These are phyloP conservation scores for Scleropages formosus DNA, from an alignment of 2,797 vertebrate species.

Conservation along the genomic window DNA sequence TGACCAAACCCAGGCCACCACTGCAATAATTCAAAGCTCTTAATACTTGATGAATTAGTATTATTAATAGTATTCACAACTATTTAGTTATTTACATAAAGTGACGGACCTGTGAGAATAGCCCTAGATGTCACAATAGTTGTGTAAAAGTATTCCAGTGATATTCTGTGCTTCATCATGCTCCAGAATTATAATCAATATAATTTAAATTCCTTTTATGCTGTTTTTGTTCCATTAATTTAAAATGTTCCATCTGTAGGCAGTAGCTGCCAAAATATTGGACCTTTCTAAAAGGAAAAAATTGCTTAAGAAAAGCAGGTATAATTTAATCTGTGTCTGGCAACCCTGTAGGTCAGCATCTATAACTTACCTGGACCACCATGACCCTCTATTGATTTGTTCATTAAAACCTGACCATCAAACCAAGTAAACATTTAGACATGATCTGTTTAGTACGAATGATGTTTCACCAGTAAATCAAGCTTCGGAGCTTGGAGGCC, in stretches of 20 bases:
- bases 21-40: background rate
- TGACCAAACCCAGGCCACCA: background rate
- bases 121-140: too few species aligned
- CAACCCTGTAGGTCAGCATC: constrained; percentile 15
- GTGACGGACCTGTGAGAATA: background rate
- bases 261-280: background rate
- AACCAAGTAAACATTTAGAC: too few species aligned
- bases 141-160: too few species aligned
- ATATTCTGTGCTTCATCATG: too few species aligned
- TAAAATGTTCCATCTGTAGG: too few species aligned
- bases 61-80: too few species aligned
- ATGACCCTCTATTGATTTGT: constrained; percentile 1
- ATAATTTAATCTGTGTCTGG: constrained; percentile 19
- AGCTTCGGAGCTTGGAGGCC: too few species aligned
- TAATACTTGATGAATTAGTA: background rate
- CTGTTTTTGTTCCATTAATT: too few species aligned
- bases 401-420: constrained; percentile 16
- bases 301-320: background rate
- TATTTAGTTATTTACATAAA: background rate
- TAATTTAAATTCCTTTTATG: too few species aligned
- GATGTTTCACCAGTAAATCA: background rate
- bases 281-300: background rate
- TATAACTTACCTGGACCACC: background rate
- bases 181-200: too few species aligned
- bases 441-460: background rate